Conservation (phyloP, 2,797 vertebrate genomes). For the Coranthus polyacanthus region DNA sequence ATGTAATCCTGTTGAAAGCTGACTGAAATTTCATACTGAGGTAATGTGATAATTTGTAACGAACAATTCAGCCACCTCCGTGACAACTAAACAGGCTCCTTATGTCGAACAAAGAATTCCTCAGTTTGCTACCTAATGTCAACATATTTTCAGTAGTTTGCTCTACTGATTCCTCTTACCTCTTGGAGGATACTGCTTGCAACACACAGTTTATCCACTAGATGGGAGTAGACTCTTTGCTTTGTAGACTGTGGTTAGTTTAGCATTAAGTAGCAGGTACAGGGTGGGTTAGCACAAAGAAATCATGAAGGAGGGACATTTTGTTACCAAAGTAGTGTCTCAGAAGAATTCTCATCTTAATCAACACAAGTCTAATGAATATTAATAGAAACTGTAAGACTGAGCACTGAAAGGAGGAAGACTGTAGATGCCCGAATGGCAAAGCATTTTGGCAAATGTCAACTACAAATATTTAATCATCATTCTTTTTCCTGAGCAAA, state of each 20-base stretch:
- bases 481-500: background rate
- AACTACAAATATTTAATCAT: background rate
- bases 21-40: background rate
- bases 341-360: no score
- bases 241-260: background rate
- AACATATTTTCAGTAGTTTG: no score
- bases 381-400: no score
- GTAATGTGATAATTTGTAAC: background rate
- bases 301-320: background rate
- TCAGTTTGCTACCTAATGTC: no score
- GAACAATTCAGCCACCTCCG: background rate
- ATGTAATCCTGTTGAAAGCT: background rate
- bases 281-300: background rate
- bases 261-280: no score
- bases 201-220: conserved; percentile 26
- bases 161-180: no score
- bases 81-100: background rate
- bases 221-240: conserved; percentile 31
- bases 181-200: background rate
- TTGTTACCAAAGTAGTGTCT: background rate
- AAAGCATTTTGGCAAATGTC: conserved; percentile 5
- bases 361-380: no score
- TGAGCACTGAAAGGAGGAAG: background rate
- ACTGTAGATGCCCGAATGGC: background rate
- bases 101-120: background rate